Base-by-base conservation (phyloP, 2,113 vertebrate species). In the Colius striatus region DNA sequence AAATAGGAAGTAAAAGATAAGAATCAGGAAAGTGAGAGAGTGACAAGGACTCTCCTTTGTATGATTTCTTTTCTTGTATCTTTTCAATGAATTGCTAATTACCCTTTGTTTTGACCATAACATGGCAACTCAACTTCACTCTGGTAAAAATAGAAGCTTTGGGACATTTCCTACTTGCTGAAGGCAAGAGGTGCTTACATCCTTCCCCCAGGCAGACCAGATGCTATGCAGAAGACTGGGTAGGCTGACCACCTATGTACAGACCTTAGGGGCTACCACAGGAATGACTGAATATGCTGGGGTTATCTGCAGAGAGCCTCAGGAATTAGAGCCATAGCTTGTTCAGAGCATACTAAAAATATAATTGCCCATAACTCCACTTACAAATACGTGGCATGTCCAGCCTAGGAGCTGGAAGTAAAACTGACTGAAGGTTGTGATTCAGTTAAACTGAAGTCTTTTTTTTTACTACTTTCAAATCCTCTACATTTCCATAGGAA, bases 31-130 rank as follows among this genome's bases (percentile, higher is more conserved):
- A 96, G 74, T 91, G 90, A 94, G 94, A 96, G 74, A 96, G 94
- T 11, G 0, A 80, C 85, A 95, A 91, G 92, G 87, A 90, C 75
- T 95, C 90, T 57, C 92, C 73, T 95, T 96, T 95, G 85, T 93
- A 78, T 65, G 68, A 94, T 95, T 97, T 96, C 87, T 97, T 92
- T 96, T 94, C 94, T 95, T 94, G 83, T 93, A 94, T 96, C 94
- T 95, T 97, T 96, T 92, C 92, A 97, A 91, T 91, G 87, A 96
- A 87, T 95, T 94, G 51, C 78, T 96, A 94, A 96, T 90, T 96
- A 87, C 85, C 92, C 92, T 97, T 96, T 97, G 95, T 97, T 97
- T 91, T 22, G 2, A 34, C 55, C 36, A 48, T 92, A 94, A 74
- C 71, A 27, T 73, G 71, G 88, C 82, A 84, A 92, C 74, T 77